Base-by-base conservation (phyloP, 2,797 vertebrate species). In the Sciaenops ocellatus region DNA sequence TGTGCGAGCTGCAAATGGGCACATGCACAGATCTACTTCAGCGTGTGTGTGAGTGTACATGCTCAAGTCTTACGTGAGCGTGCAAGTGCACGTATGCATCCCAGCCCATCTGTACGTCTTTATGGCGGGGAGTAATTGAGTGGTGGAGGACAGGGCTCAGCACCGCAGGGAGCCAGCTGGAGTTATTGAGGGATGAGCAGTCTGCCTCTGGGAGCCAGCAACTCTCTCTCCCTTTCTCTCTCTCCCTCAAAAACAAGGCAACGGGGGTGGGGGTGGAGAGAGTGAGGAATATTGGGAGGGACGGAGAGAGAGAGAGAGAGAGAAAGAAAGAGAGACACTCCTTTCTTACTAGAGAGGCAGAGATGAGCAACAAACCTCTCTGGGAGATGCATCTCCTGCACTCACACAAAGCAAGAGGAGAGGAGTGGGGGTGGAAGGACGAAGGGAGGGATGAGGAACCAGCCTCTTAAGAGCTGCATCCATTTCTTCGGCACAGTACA, bases 151-250 rank as follows among this genome's bases (percentile, higher is more conserved):
- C 91, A 89, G 78, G 83, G 85, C 91, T 86, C 87, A 87, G 85
- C 91, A 85, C 92, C 74, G 46, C 89, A 89, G 91, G 93, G 91
- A 93, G 82, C 84, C 85, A 83, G 90, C 90, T 87, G 87, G 86
- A 91, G 87, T 89, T 93, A 89, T 90, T 91, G 90, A 92, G 85
- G 91, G 91, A 93, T 92, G 91, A 93, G 91, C 87, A 88, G 85
- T 84, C 88, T 82, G 85, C 90, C 87, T 90, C 84, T 91, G 89
- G 86, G 90, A 91, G 81, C 78, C 76, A 67, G 76, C 69, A 65
- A 66, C 81, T 72, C 68, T 78, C 76, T 54, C 75, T 44, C 76
- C 55, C 62, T 64, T 64, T 73, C 54, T 71, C 52, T 42, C 34
- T 41, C 78, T 66, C 67, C 63, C 56, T 79, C 54, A 74, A 91